Conservation (phyloP, 2,113 vertebrate species). For the Phasianus colchicus region DNA sequence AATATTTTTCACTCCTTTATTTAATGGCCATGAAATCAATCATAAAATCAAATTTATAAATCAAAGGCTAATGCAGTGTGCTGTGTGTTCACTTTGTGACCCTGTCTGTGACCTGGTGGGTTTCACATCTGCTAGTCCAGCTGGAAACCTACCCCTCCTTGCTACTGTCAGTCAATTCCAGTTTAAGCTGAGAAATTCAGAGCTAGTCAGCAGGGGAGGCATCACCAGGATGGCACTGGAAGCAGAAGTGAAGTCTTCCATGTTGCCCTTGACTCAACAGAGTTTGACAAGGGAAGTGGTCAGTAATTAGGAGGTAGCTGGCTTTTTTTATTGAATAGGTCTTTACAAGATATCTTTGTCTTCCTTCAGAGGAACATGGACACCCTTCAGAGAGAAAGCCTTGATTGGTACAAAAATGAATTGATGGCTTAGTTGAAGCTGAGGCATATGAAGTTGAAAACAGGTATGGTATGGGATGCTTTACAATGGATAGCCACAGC, state of each 20-base stretch:
- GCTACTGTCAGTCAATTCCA: not conserved
- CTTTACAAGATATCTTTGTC: not conserved
- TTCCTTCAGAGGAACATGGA: not conserved
- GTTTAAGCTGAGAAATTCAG: not conserved
- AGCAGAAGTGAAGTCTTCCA: not conserved
- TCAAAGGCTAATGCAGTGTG: not conserved
- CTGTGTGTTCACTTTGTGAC: not conserved
- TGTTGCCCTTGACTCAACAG: fast-evolving
- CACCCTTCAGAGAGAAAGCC: not conserved
- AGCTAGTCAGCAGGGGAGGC: not conserved
- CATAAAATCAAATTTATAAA: not conserved
- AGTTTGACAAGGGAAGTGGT: not conserved
- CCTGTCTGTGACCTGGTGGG: not conserved
- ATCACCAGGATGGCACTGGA: not conserved
- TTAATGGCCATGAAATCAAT: not conserved
- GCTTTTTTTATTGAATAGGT: not conserved
- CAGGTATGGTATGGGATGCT: not conserved
- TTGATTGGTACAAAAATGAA: not conserved
- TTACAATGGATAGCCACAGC: not conserved
- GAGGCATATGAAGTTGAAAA: fast-evolving
- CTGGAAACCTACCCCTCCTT: not conserved
- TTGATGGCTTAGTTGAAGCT: not conserved
- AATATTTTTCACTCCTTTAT: not conserved
- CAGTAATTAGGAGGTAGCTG: not conserved
- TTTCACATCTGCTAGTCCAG: not conserved